These are phyloP conservation scores for Eurytoma californica DNA, from an alignment of 2,888 invertebrate genomes.

Conservation along the genomic window DNA sequence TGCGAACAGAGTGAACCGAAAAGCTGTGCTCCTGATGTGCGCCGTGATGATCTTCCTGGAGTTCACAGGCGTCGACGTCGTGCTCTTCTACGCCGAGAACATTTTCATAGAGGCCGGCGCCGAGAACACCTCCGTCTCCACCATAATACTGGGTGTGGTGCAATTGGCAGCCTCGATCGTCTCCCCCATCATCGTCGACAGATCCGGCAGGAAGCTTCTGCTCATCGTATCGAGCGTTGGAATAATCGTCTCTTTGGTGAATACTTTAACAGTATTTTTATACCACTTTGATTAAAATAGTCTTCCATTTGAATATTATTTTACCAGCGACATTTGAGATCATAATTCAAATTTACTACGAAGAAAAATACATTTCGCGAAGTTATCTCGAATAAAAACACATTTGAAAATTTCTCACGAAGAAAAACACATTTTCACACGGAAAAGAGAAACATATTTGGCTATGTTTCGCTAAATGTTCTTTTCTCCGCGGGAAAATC, in stretches of 20 bases:
- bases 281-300: no score
- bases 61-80: conserved; percentile 87
- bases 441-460: no score
- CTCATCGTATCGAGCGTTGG: conserved; percentile 84
- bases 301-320: no score
- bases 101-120: conserved; percentile 83
- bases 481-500: no score
- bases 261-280: not conserved
- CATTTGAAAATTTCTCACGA: no score
- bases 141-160: conserved; percentile 85
- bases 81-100: conserved; percentile 85
- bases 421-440: no score
- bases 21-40: conserved; percentile 85
- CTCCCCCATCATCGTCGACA: conserved; percentile 86
- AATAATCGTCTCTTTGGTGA: conserved; percentile 81
- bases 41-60: conserved; percentile 89
- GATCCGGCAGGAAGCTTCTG: conserved; percentile 84
- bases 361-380: no score
- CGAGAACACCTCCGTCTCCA: conserved; percentile 80
- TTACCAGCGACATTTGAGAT: no score
- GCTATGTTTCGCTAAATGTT: no score
- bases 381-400: no score
- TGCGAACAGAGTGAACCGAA: conserved; percentile 82
- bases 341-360: no score
- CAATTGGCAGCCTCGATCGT: conserved; percentile 84